Base-by-base conservation (phyloP, 2,888 invertebrate species). In the Synanthedon myopaeformis region DNA sequence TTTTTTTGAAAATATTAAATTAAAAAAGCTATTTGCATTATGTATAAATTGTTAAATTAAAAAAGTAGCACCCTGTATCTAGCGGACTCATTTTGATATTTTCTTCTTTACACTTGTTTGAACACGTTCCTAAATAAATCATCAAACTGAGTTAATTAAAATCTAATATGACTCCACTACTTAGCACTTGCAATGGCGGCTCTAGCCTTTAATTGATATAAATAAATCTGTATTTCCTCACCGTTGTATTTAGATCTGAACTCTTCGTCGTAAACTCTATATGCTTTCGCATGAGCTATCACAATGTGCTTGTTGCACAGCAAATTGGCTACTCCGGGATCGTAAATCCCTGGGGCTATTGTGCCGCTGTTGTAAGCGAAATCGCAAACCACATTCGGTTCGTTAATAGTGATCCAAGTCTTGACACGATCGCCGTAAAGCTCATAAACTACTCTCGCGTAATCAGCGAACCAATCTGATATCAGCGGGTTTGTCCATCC, bases 331-430 rank as follows among this genome's bases (percentile, higher is more conserved):
- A 88, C 67, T 0, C 89, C 89, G 0, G 87, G 79, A 41, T 69
- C 69, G 0, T 52, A 10, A 0, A 68, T 8, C 0, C 57, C 62
- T 60, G 84, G 70, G 0, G 89, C 88, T 58, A 84, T 63, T 13
- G 65, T 65, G 1, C 77, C 82, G 0, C 74, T 69, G 19, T 78
- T 82, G 59, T 88, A 90, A 0, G 74, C 72, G 0, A 57, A 54
- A 12, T 79, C 76, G 56, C 89, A 88, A 3, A 84, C 60, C 1
- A 78, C 58, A 19, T 72, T 67, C 0, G 93, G 92, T 63, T 94
- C 94, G 69, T 94, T 94, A 54, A 94, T 87, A 0, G 94, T 94
- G 0, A 92, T 85, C 93, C 93, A 94, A 48, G 82, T 74, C 69
- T 88, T 89, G 1, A 93, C 90, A 14, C 91, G 86, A 61, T 90